Percentiles rank a stretch among this genome's conserved stretches.
Conservation (phyloP, 2,888 invertebrate genomes). For the Oxystoma pomonae region DNA sequence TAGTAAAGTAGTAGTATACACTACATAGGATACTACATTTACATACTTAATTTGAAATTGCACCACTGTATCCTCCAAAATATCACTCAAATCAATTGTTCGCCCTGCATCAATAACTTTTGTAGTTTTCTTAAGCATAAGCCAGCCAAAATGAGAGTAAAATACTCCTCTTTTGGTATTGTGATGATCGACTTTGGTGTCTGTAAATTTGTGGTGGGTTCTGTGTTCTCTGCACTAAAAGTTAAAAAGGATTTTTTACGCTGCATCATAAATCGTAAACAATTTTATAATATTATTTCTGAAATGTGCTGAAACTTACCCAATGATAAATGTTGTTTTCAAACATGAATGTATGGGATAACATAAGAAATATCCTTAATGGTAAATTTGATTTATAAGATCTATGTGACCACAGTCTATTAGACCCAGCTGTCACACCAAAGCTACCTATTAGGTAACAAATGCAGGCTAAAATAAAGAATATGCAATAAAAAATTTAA, state of each 20-base stretch:
- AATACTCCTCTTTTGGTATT: background rate
- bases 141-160: background rate
- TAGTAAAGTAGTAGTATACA: too few species aligned
- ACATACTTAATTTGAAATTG: background rate
- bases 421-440: background rate
- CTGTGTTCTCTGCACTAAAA: slow-evolving; percentile 45
- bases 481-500: too few species aligned
- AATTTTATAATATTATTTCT: too few species aligned
- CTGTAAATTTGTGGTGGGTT: background rate
- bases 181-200: background rate
- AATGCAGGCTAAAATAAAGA: background rate
- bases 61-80: background rate
- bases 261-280: too few species aligned
- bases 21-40: too few species aligned
- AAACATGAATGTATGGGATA: background rate
- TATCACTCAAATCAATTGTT: background rate
- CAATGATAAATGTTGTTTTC: background rate
- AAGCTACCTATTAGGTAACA: background rate
- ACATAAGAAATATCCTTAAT: background rate
- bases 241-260: too few species aligned
- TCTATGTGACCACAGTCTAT: slow-evolving; percentile 4
- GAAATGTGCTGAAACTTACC: too few species aligned
- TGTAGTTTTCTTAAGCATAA: background rate
- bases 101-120: background rate
- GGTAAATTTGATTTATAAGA: background rate